A percentile compares a stretch with the other conserved stretches of the same genome.
Evolutionary conservation across 2,888 invertebrate genomes (phyloP).

Genomic region (Drosophila silvestris): DNA sequence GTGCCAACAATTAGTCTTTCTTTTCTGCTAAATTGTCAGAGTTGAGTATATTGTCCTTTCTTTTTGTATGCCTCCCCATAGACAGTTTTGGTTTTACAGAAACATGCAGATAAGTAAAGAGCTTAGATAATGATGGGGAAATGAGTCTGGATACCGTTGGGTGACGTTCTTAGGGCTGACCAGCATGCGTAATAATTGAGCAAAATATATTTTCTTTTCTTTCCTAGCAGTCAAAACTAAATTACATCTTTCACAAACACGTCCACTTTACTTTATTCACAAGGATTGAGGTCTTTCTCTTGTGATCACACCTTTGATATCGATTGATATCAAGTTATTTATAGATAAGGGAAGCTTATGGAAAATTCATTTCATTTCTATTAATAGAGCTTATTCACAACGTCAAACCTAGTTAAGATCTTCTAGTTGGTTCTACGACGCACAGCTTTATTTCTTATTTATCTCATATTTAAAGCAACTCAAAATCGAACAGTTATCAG

Average conservation of each 20-base stretch:
- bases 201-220: neutral
- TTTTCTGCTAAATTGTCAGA: constrained; percentile 42
- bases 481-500: neutral
- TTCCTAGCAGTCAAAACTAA: neutral
- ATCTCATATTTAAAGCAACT: neutral
- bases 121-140: neutral
- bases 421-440: neutral
- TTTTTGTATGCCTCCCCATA: constrained; percentile 1
- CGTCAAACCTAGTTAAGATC: neutral
- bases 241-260: neutral
- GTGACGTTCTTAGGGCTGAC: neutral
- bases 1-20: constrained; percentile 24
- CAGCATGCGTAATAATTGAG: neutral
- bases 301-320: too few relatives aligned
- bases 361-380: neutral
- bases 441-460: neutral
- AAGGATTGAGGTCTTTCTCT: too few relatives aligned
- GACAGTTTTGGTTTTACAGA: neutral
- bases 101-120: neutral
- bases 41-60: neutral
- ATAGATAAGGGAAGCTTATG: neutral
- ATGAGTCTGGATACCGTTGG: neutral
- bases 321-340: too few relatives aligned
- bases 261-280: too few relatives aligned
- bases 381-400: neutral